These are phyloP conservation scores for Hedychridium roseum DNA, from an alignment of 2,888 invertebrate genomes.

Conservation along the genomic window DNA sequence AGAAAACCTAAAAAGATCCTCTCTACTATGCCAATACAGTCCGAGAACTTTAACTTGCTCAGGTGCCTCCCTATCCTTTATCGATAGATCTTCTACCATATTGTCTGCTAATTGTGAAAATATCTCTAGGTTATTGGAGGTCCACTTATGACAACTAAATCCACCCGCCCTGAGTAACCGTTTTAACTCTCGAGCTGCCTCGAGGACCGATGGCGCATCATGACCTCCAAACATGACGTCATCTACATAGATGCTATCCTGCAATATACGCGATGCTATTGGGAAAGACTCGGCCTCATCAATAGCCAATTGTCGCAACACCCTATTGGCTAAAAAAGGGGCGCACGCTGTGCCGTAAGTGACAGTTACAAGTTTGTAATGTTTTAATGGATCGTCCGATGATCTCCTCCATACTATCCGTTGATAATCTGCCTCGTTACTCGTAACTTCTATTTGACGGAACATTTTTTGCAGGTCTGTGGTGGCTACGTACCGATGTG, in stretches of 20 bases:
- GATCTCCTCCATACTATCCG: constrained; percentile 37
- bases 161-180: neutral
- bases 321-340: constrained; percentile 24
- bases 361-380: constrained; percentile 19
- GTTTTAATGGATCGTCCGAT: neutral
- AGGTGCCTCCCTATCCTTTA: neutral
- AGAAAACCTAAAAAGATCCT: neutral
- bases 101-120: too few species aligned
- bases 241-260: neutral
- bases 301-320: constrained; percentile 2
- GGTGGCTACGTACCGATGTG: neutral
- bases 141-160: neutral
- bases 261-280: neutral
- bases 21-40: neutral
- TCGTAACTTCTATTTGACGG: neutral
- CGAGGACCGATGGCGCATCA: neutral
- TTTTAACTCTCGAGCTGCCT: neutral
- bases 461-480: constrained; percentile 11
- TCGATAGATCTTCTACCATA: too few species aligned
- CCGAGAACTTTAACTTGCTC: neutral
- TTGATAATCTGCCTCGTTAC: too few species aligned
- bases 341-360: constrained; percentile 34
- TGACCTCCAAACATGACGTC: neutral
- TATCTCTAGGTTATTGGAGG: neutral
- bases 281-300: neutral